Evolutionary conservation across 2,888 invertebrate genomes (phyloP).

Genomic region (Camptogramma bilineatum): DNA sequence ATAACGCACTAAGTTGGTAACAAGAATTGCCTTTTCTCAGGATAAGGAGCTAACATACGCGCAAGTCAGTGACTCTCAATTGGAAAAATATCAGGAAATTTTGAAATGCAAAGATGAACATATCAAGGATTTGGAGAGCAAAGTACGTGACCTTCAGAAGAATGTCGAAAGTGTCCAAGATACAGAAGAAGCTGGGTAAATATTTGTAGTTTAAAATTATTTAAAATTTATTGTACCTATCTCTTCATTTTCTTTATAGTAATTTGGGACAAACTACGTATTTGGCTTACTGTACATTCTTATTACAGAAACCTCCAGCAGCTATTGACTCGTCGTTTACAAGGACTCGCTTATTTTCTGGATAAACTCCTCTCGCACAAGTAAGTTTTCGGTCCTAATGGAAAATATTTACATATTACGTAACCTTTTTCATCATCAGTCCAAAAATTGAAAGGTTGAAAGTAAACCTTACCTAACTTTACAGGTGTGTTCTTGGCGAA

Average conservation of each 20-base stretch:
- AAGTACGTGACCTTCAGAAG: slow-evolving; percentile 72
- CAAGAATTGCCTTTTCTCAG: slow-evolving; percentile 48
- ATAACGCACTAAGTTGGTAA: not conserved
- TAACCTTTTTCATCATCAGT: not conserved
- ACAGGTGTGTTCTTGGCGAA: slow-evolving; percentile 79
- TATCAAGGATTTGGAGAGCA: slow-evolving; percentile 82
- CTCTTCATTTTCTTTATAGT: not conserved
- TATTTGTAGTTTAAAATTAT: not conserved
- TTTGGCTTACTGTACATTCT: slow-evolving; percentile 5
- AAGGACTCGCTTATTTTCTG: slow-evolving; percentile 88
- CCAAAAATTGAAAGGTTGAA: not conserved
- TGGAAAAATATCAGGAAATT: slow-evolving; percentile 80
- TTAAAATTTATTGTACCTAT: not conserved
- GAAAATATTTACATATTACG: not conserved
- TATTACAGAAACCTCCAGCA: slow-evolving; percentile 78
- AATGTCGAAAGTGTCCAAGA: slow-evolving; percentile 64
- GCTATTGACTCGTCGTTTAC: slow-evolving; percentile 85
- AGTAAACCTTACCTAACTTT: too few relatives aligned
- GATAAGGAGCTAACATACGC: slow-evolving; percentile 74
- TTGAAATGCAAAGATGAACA: slow-evolving; percentile 83
- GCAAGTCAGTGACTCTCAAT: slow-evolving; percentile 74
- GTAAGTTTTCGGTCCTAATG: slow-evolving; percentile 61
- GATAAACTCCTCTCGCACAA: slow-evolving; percentile 87
- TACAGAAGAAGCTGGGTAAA: slow-evolving; percentile 62
- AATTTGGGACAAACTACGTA: not conserved